Evolutionary conservation across 2,113 vertebrate genomes (phyloP), one percentile per base, ranked within the genome.

Genomic region (Hipposideros armiger): DNA sequence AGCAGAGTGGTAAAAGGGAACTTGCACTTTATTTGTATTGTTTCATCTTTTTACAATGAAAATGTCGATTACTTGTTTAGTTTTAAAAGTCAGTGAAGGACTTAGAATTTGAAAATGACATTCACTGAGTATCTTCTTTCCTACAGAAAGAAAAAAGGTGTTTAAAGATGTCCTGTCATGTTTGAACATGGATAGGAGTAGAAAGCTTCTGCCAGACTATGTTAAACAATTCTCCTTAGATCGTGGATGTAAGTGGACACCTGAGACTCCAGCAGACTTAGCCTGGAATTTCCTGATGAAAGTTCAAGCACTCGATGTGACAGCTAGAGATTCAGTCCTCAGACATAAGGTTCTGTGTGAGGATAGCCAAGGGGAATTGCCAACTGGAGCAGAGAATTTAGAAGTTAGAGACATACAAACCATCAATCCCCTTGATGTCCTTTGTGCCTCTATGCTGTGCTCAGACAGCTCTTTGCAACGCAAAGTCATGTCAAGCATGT

Each of bases 361-460:
- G 45, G 90, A 66, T 2, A 67, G 42, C 36, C 5, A 93, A 56
- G 90, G 60, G 19, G 81, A 76, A n/a, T 26, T 91, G 17, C 42
- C 85, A n/a, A 20, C 69, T 32, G 67, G 90, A 22, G 40, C 74
- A 7, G 62, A 94, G 45, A 83, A 85, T 58, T 72, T 97, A 76
- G 86, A 56, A 36, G 83, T 69, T 26, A 16, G 2, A 45, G 86
- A 91, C 52, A 11, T 3, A 1, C 64, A 52, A 87, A 24, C 82
- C 32, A 11, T 99, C n/a, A 98, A 99, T 54, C 98, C 98, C 1
- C 98, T 99, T 9, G 99, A 99, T 70, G 86, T 99, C 24, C 93
- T 99, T 50, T 98, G 98, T 81, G 98, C 98, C 30, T 90, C 98
- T 5, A 97, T 98, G 95, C 98, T 98, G 90, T 99, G 98, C 74